phyloP scores from a whole-genome alignment of 2,113 vertebrate genomes.

The Sterrhoptilus dennistouni region DNA sequence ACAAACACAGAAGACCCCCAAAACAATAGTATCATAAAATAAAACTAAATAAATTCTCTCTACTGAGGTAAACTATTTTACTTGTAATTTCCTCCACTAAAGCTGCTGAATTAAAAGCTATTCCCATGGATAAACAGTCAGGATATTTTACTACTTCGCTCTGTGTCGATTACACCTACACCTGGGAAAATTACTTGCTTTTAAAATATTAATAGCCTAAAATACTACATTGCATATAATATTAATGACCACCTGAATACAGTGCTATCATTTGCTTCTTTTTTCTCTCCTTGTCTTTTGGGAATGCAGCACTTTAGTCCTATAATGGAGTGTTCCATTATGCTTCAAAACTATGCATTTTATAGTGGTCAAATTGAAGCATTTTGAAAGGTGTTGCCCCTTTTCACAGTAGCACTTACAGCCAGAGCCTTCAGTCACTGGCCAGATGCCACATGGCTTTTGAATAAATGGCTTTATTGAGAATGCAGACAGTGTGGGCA shows the following conservation, averaged over 20 bases:
- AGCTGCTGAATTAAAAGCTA: not conserved
- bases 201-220: not conserved
- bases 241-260: not conserved
- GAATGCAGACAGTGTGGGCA: not conserved
- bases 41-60: not conserved
- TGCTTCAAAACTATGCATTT: not conserved
- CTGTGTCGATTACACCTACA: not conserved
- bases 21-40: not conserved
- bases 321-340: not conserved
- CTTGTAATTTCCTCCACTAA: not conserved
- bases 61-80: conserved; percentile 16
- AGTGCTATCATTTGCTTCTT: not conserved
- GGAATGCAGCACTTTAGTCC: not conserved
- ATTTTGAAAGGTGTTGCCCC: not conserved
- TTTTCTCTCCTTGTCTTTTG: not conserved
- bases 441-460: not conserved
- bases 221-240: not conserved
- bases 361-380: not conserved
- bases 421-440: not conserved
- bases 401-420: not conserved
- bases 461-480: not conserved
- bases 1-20: not conserved
- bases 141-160: not conserved
- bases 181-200: not conserved
- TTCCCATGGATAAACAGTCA: not conserved